Evolutionary conservation across 2,113 vertebrate species (phyloP).

Genomic region (Andinoacara biseriatus): DNA sequence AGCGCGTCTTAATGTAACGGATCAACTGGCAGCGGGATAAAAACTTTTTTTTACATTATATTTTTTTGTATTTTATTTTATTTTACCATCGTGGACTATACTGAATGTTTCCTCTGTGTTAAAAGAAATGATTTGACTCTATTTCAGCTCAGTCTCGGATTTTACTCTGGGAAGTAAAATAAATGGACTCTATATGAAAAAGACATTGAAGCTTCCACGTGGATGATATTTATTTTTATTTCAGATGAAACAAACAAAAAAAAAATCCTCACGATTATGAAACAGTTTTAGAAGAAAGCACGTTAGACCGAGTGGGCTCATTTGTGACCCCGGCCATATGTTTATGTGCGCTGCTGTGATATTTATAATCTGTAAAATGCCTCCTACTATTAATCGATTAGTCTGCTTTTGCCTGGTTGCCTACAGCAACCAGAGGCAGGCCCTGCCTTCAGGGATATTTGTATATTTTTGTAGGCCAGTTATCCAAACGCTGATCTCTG

Average conservation of each 20-base stretch:
- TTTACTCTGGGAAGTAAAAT: not conserved
- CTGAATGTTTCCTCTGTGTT: not conserved
- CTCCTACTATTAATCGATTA: not conserved
- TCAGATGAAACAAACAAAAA: not conserved
- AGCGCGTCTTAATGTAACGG: not conserved
- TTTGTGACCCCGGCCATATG: not conserved
- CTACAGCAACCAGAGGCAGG: not conserved
- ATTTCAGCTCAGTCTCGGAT: not conserved
- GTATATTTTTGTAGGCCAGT: not conserved
- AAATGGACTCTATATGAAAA: not conserved
- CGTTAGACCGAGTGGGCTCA: not conserved
- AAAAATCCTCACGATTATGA: fast-evolving
- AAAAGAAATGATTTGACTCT: not conserved
- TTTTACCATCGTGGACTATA: not conserved
- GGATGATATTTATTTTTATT: not conserved
- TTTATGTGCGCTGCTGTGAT: not conserved
- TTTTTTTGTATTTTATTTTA: not conserved
- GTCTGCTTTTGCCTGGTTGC: not conserved
- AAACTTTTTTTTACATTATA: not conserved
- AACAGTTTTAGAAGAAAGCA: fast-evolving
- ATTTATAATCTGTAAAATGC: not conserved
- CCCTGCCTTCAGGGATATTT: not conserved
- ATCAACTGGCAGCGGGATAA: not conserved
- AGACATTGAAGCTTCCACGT: not conserved
- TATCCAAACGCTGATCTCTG: slow-evolving; percentile 10